Base-by-base conservation (phyloP, 2,797 vertebrate species). In the Gallirallus australis region DNA sequence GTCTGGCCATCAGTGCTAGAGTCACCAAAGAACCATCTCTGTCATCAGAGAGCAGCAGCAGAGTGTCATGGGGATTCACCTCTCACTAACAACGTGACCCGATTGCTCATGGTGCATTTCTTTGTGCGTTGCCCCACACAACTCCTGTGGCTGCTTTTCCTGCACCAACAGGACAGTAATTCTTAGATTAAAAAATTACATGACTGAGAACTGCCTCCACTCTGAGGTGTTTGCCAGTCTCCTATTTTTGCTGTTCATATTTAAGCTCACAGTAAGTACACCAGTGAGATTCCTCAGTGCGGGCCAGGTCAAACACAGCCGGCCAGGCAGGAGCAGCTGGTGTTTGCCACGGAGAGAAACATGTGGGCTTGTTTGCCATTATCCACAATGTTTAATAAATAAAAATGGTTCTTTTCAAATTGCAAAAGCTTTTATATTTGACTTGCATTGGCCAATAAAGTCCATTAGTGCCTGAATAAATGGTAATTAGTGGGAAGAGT, bases 401-500 rank as follows among this genome's bases (percentile, higher is more conserved):
- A 53, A 37, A 82, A 85, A 60, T 31, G 1, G 0, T 69, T 91
- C 65, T 84, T 76, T 89, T 75, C 88, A 77, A 77, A 53, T 40
- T 28, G 73, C 63, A 75, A 69, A 91, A 76, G 72, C 72, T 93
- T 95, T 94, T 76, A 64, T 33, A 39, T 85, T 82, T 37, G 56
- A 82, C 56, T 81, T 53, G 37, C 33, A 8, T 64, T 90, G 78
- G 75, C 70, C 89, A 77, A 12, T 9, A 14, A 80, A 60, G 63
- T 93, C 85, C 90, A 96, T 96, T 89, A 96, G 86, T 72, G 70
- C 86, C 72, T 96, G 88, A 95, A 35, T 85, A 87, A 96, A 86
- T 54, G 79, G 82, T 95, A 95, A 97, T 97, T 95, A 97, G 95
- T n/a, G 56, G 92, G 57, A 31, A 66, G 70, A 91, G 76, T 81